Evolutionary conservation across 2,113 vertebrate genomes (phyloP), one percentile per base, ranked within the genome.

Genomic region (Aplodontia rufa): DNA sequence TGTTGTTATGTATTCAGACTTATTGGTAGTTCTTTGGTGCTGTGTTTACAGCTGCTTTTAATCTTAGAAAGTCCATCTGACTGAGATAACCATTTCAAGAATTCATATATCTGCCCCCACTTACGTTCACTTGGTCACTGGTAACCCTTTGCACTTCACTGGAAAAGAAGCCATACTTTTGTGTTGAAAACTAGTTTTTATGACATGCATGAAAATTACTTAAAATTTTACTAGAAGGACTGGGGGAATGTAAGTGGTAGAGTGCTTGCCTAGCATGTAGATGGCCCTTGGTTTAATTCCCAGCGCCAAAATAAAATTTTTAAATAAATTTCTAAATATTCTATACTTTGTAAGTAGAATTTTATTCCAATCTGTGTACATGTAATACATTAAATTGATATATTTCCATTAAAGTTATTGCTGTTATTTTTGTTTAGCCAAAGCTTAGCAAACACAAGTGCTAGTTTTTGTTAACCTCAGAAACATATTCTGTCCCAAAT

Each of bases 361-460:
- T 83, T 80, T 10, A 74, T 95, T 90, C 10, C 3, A 28, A 0
- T 83, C n/a, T 94, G 5, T 84, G 13, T 92, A 16, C 42, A 26
- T 79, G n/a, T 68, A 89, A 84, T 90, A 53, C 60, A 32, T 87
- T 88, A 90, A 74, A n/a, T 92, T 58, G 1, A 7, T 64, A 5
- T 55, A 47, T 96, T 92, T 84, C 42, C 84, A 16, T 49, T 75
- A 82, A 93, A 85, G 35, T 62, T 80, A 22, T 84, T 90, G 14
- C 30, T 91, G 94, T 79, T 83, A 55, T 88, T 95, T 95, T 93
- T 80, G 74, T 62, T 32, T 79, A 91, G 40, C 20, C 30, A 64
- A 83, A 8, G 14, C 30, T 95, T 91, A 78, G 32, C 40, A 90
- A 76, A 88, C 75, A 76, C 1, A 90, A 53, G 60, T 88, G 19